phyloP scores from a whole-genome alignment of 2,888 invertebrate genomes.

The Conops quadrifasciatus region DNA sequence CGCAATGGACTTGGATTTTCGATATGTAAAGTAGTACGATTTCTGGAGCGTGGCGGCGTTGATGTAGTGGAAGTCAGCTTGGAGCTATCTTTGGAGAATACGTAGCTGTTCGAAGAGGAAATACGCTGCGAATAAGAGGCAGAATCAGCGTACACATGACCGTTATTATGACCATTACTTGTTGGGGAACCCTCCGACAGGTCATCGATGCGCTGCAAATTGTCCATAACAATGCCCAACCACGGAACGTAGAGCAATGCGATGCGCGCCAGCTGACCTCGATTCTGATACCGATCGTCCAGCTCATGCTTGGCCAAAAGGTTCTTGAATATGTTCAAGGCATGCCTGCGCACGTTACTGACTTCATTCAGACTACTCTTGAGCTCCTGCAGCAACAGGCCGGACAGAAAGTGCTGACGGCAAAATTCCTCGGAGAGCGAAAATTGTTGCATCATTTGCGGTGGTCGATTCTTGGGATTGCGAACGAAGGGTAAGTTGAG shows the following conservation, averaged over 20 bases:
- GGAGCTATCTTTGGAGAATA: conserved; percentile 66
- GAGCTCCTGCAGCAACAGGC: conserved; percentile 87
- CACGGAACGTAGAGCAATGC: conserved; percentile 92
- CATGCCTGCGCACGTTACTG: conserved; percentile 81
- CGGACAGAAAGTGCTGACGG: conserved; percentile 90
- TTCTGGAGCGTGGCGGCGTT: conserved; percentile 70
- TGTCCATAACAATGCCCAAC: conserved; percentile 87
- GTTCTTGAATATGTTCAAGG: conserved; percentile 82
- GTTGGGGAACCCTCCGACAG: conserved; percentile 59
- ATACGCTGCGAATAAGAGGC: conserved; percentile 66
- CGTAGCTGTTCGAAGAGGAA: conserved; percentile 70
- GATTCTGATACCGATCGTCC: conserved; percentile 87
- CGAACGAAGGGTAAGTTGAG: conserved; percentile 84
- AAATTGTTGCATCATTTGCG: conserved; percentile 69
- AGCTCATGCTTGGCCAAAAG: conserved; percentile 93
- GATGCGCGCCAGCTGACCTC: conserved; percentile 83
- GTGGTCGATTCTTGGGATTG: conserved; percentile 66
- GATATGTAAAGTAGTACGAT: conserved; percentile 77
- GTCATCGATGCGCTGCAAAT: conserved; percentile 77
- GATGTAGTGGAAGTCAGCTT: conserved; percentile 58
- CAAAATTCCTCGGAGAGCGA: conserved; percentile 85
- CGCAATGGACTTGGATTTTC: conserved; percentile 75
- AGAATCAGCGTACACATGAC: conserved; percentile 63
- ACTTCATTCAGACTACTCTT: conserved; percentile 86
- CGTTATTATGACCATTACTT: conserved; percentile 49